Base-by-base conservation (phyloP, 2,113 vertebrate genomes). In the Neogale vison region DNA sequence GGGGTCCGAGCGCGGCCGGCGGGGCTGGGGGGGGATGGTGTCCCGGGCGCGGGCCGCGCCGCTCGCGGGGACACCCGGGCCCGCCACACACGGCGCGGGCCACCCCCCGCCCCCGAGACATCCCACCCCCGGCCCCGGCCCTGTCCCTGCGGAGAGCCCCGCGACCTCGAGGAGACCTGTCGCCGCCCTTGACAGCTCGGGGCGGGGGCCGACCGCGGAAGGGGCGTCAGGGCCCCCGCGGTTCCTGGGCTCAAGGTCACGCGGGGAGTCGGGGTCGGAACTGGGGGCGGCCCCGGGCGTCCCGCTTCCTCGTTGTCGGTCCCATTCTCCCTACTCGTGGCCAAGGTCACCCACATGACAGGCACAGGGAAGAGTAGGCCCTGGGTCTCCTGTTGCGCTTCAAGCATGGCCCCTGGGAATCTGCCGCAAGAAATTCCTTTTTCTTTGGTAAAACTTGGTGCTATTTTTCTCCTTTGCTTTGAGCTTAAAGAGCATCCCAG, bases 241-340 rank as follows among this genome's bases (percentile, higher is more conserved):
- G 11, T 82, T 77, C 29, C 69, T n/a, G 36, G 74, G 34, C 29
- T 39, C 94, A 98, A 97, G 93, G 95, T 97, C 94, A 94, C 55
- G 7, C 20, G 59, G 63, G 85, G 83, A 55, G 90, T 82, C 55
- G 11, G 14, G 69, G 31, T 69, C 45, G 47, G n/a, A 74, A 47
- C 61, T 34, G 80, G 31, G 59, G 55, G 86, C 50, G 39, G 91
- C 55, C 59, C 39, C 26, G 13, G 45, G 61, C 39, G 59, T 26
- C 87, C 65, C 31, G 21, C 21, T 84, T 90, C 79, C n/a, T 45
- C 61, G 63, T 26, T 74, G 55, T 67, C 10, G 15, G 20, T 31
- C 47, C 21, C 52, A 29, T 87, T 90, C 71, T n/a, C 84, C 61
- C 15, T 72, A n/a, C 26, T 45, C 36, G 34, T 74, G 95, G 52